Evolutionary conservation across 1,140 invertebrate genomes (phyloP).

Genomic region (Sogatella furcifera): DNA sequence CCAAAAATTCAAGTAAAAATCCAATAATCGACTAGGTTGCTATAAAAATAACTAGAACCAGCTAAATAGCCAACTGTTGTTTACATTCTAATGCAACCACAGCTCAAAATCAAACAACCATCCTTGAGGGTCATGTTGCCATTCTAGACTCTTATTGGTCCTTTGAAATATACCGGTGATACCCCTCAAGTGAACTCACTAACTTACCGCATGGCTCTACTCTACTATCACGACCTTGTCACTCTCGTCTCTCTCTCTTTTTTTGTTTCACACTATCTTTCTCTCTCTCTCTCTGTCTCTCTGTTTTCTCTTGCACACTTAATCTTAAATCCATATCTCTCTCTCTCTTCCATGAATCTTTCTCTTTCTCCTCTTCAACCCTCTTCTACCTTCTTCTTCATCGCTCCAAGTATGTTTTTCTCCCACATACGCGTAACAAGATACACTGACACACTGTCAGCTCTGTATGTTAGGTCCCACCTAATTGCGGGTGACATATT

Average conservation of each 20-base stretch:
- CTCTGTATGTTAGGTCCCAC: conserved; percentile 12
- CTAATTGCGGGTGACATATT: conserved; percentile 11
- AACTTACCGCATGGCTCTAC: conserved; percentile 10
- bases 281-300: conserved; percentile 11
- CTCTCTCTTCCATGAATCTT: not conserved
- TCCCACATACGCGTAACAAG: conserved; percentile 2
- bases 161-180: not conserved
- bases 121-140: too few relatives aligned
- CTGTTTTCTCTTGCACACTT: not conserved
- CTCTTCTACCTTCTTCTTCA: not conserved
- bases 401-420: not conserved
- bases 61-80: too few relatives aligned
- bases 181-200: conserved; percentile 8
- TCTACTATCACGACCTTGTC: conserved; percentile 9
- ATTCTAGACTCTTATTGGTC: too few relatives aligned
- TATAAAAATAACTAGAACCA: too few relatives aligned
- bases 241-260: conserved; percentile 1
- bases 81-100: too few relatives aligned
- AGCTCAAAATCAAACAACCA: too few relatives aligned
- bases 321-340: not conserved
- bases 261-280: conserved; percentile 1
- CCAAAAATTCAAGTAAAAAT: too few relatives aligned
- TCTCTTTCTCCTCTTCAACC: too few relatives aligned
- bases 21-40: too few relatives aligned
- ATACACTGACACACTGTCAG: conserved; percentile 7